phyloP scores from a whole-genome alignment of 2,797 vertebrate genomes.

The Epinephelus malabaricus region DNA sequence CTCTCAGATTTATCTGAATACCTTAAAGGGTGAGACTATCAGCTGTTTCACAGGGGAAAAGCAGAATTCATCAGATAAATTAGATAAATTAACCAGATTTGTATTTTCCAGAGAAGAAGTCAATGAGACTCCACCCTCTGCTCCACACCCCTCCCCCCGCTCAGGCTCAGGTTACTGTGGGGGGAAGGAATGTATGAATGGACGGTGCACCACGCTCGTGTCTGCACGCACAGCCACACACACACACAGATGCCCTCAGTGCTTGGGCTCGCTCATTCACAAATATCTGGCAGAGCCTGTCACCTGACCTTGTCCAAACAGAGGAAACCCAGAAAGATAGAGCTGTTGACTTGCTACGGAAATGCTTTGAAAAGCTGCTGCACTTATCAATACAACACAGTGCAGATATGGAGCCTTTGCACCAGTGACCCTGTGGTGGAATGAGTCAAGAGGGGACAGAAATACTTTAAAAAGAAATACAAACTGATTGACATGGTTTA shows the following conservation, averaged over 20 bases:
- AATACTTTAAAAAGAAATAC: not conserved
- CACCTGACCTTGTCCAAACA: constrained; percentile 84
- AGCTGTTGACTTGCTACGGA: constrained; percentile 65
- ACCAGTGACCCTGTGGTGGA: not conserved
- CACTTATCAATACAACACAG: constrained; percentile 32
- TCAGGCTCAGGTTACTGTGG: constrained; percentile 77
- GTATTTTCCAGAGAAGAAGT: constrained; percentile 21
- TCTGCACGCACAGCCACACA: constrained; percentile 3
- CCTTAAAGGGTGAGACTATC: no score
- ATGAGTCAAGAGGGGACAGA: not conserved
- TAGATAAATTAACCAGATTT: not conserved
- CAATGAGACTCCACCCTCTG: constrained; percentile 24
- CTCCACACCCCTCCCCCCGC: constrained; percentile 44
- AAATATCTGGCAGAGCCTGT: constrained; percentile 82
- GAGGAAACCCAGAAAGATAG: constrained; percentile 65
- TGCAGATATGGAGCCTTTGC: constrained; percentile 18
- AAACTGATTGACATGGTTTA: not conserved
- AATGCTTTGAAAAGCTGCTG: constrained; percentile 53
- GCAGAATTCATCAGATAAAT: no score
- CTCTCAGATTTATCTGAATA: no score
- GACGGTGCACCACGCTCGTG: constrained; percentile 41
- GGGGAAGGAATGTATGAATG: constrained; percentile 84
- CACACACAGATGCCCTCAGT: constrained; percentile 28
- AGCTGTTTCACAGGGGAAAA: not conserved
- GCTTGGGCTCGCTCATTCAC: constrained; percentile 80